phyloP scores from a whole-genome alignment of 1,140 invertebrate species.

The Magallana angulata region DNA sequence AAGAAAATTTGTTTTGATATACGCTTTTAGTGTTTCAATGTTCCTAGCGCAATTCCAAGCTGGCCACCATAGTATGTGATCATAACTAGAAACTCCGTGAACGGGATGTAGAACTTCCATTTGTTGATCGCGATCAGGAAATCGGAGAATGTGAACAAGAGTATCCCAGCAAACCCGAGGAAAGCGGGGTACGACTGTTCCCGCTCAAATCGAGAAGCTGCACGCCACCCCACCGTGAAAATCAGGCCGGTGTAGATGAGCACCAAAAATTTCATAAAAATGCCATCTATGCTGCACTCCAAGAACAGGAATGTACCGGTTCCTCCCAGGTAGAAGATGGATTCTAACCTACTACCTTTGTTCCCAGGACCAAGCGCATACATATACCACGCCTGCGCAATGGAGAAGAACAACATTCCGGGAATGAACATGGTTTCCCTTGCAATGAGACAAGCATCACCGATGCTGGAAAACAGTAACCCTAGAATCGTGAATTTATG shows the following conservation, averaged over 20 bases:
- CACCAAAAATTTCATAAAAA: constrained; percentile 55
- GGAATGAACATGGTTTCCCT: constrained; percentile 59
- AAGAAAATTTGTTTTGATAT: too few relatives aligned
- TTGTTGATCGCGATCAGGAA: constrained; percentile 60
- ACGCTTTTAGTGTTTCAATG: not conserved
- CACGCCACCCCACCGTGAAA: constrained; percentile 54
- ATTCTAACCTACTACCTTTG: constrained; percentile 34
- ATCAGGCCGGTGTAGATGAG: constrained; percentile 55
- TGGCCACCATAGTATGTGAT: constrained; percentile 59
- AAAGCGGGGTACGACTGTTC: constrained; percentile 38
- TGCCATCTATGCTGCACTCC: constrained; percentile 44
- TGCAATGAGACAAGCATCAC: constrained; percentile 60
- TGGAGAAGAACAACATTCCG: constrained; percentile 59
- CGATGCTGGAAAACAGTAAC: constrained; percentile 57
- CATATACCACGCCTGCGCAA: constrained; percentile 63
- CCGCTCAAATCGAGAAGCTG: constrained; percentile 45
- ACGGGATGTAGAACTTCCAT: constrained; percentile 59
- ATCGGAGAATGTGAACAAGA: constrained; percentile 61
- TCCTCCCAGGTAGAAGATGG: constrained; percentile 44
- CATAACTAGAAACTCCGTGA: constrained; percentile 56
- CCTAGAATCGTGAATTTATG: constrained; percentile 54
- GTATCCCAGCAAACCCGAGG: constrained; percentile 47
- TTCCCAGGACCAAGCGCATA: constrained; percentile 49
- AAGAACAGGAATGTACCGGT: constrained; percentile 51
- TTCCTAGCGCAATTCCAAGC: constrained; percentile 55